Percentiles rank a stretch among this genome's conserved stretches.
phyloP scores from a whole-genome alignment of 1,140 invertebrate species.

The Caenorhabditis latens region DNA sequence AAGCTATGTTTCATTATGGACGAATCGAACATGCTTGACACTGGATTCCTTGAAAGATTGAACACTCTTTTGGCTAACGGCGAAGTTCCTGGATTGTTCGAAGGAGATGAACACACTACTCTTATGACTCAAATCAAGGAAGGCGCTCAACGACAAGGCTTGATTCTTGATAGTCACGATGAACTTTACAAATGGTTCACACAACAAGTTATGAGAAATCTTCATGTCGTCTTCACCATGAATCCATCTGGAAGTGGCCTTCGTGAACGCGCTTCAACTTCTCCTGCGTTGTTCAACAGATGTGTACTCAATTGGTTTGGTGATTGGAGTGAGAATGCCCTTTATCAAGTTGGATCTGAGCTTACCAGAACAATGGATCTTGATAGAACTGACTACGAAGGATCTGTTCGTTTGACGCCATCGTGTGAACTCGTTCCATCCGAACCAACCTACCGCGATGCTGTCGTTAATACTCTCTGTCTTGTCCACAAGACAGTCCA shows the following conservation, averaged over 20 bases:
- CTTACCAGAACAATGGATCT: constrained; percentile 82
- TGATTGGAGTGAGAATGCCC: constrained; percentile 96
- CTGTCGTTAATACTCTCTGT: constrained; percentile 96
- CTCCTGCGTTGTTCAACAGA: constrained; percentile 97
- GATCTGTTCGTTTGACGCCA: constrained; percentile 71
- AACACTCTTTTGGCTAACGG: constrained; percentile 98
- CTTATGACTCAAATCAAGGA: constrained; percentile 99
- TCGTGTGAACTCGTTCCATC: constrained; percentile 82
- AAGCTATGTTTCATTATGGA: constrained; percentile 99
- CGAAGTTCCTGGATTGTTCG: constrained; percentile 89
- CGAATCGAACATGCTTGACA: constrained; percentile 98
- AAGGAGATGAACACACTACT: constrained; percentile 93
- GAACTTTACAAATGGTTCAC: constrained; percentile 99
- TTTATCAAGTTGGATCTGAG: constrained; percentile 88
- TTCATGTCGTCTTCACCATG: constrained; percentile 99
- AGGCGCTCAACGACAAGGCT: constrained; percentile 94
- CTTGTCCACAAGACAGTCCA: constrained; percentile 97
- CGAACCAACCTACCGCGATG: constrained; percentile 87
- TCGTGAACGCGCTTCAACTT: constrained; percentile 97
- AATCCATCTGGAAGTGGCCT: constrained; percentile 97
- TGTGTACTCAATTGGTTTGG: constrained; percentile 99
- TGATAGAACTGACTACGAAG: constrained; percentile 79
- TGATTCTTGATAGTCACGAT: constrained; percentile 98
- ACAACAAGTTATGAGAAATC: constrained; percentile 92
- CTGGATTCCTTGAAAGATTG: constrained; percentile 98